These are phyloP conservation scores for Glomeris maerens DNA, from an alignment of 1,140 invertebrate genomes.

Conservation along the genomic window DNA sequence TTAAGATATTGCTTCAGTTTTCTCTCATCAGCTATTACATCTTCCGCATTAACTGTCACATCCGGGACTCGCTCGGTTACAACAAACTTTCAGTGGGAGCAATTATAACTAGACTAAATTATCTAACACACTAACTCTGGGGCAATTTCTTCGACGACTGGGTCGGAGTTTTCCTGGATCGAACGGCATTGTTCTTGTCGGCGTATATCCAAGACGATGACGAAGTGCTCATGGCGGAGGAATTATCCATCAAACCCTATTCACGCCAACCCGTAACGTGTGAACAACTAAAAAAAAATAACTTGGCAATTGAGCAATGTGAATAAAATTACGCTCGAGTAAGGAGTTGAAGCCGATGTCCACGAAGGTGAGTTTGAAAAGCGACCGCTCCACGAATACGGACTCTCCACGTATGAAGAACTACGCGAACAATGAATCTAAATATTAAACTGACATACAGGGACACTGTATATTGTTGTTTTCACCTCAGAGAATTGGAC, in stretches of 20 bases:
- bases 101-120: not conserved
- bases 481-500: no score
- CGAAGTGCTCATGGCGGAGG: not conserved
- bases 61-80: no score
- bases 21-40: conserved; percentile 1
- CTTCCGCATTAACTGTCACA: not conserved
- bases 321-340: not conserved
- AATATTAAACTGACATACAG: no score
- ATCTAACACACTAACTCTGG: not conserved
- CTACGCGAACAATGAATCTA: no score
- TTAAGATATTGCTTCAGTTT: not conserved
- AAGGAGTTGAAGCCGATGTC: not conserved
- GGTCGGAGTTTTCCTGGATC: not conserved
- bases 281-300: not conserved
- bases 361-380: not conserved
- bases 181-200: not conserved
- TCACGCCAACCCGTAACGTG: not conserved
- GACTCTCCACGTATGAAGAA: no score
- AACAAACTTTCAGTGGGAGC: not conserved
- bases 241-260: not conserved
- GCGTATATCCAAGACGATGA: not conserved
- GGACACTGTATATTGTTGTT: no score
- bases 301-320: not conserved
- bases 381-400: not conserved
- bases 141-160: not conserved